A percentile compares a stretch with the other conserved stretches of the same genome.
phyloP scores from a whole-genome alignment of 2,797 vertebrate species.

The Lophotriccus pileatus region DNA sequence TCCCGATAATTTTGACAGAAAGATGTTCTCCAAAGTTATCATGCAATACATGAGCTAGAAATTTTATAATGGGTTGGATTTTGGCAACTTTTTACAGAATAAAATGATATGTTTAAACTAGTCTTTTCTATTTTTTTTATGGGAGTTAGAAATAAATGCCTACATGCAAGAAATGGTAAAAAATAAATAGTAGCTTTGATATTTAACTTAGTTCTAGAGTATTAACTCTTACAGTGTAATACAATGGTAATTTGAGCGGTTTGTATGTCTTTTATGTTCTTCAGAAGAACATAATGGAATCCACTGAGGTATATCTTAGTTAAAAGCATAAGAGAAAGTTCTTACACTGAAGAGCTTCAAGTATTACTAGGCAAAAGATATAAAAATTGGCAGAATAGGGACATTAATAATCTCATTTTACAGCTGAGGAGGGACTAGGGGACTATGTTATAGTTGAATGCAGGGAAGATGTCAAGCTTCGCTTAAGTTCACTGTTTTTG shows the following conservation, averaged over 20 bases:
- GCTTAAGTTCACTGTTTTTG: not conserved
- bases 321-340: not conserved
- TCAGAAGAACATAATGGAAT: not conserved
- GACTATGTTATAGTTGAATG: not conserved
- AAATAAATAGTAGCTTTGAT: not conserved
- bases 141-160: not conserved
- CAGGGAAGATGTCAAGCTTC: not conserved
- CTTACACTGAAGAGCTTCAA: not conserved
- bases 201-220: not conserved
- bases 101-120: not conserved
- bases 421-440: not conserved
- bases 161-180: not conserved
- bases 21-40: not conserved
- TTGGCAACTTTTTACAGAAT: not conserved
- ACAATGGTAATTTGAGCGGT: not conserved
- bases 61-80: not conserved
- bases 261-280: not conserved
- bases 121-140: not conserved
- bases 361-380: not conserved
- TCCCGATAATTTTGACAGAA: not conserved
- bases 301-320: not conserved
- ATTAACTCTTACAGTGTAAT: not conserved
- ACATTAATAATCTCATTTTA: not conserved
- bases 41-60: not conserved
- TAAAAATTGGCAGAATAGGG: not conserved